Evolutionary conservation across 2,888 invertebrate genomes (phyloP), one percentile per base, ranked within the genome.

Genomic region (Graphium colonna): DNA sequence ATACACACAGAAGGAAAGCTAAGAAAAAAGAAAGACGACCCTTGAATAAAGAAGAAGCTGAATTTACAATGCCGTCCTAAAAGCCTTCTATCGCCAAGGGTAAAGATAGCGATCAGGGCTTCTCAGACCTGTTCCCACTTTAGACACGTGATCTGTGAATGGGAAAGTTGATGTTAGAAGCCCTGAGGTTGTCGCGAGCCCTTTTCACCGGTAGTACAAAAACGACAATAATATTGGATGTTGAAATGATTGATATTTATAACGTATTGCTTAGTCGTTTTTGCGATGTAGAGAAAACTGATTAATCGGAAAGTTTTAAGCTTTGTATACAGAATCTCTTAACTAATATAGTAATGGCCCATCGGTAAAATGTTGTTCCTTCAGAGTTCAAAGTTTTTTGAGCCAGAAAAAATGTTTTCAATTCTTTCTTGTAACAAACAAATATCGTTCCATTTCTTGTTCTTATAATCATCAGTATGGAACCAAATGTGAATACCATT

Each of bases 1-100:
- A 97, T 97, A 69, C 97, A 97, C 80, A 95, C 96, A 3, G 97
- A 97, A 78, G 97, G 97, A 1, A 96, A 97, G 75, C 90, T 97
- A 45, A 91, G 96, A 63, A 95, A 97, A 82, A 95, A 95, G 87
- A 95, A 95, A 76, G 96, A 96, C 67, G 95, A 96, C 51, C 77
- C 86, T 60, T 89, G 81, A 83, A 69, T 31, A 31, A 39, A 13
- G 8, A 1, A 56, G 58, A 46, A 57, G 52, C 50, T 43, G 21
- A 21, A 21, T 54, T 44, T 56, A 59, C 56, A 51, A 54, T 59
- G 59, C 68, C 68, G 69, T 64, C 67, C 67, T 60, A 48, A 33
- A 44, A 54, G 54, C 54, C 54, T 54, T 54, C 53, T 49, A 8
- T 53, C 44, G 38, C 40, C n/a, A 13, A 36, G 33, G 15, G 44